A percentile compares a stretch with the other conserved stretches of the same genome.
Conservation (phyloP, 2,888 invertebrate species). For the Sabatieria punctata region DNA sequence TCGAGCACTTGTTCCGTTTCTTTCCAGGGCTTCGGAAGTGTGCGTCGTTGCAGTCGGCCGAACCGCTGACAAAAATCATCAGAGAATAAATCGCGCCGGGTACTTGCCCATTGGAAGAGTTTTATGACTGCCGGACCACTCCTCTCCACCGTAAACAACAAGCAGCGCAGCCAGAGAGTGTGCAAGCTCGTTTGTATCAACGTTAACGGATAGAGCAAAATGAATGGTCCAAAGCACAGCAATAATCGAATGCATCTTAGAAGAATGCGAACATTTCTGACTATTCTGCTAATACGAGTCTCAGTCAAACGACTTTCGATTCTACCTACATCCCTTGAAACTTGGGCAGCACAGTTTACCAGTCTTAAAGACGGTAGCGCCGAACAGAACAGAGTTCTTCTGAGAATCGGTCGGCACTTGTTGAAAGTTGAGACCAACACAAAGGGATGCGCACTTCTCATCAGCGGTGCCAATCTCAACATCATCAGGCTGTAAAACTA, state of each 20-base stretch:
- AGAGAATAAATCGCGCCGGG: conserved; percentile 38
- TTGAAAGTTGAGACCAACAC: too few species aligned
- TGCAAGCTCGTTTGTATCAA: conserved; percentile 10
- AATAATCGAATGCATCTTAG: conserved; percentile 9
- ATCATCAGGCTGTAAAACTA: too few species aligned
- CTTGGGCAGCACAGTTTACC: too few species aligned
- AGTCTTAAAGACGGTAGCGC: too few species aligned
- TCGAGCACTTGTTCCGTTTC: conserved; percentile 32
- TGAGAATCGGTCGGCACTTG: too few species aligned
- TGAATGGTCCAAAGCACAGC: conserved; percentile 19
- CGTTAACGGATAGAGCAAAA: conserved; percentile 20
- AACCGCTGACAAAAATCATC: conserved; percentile 35
- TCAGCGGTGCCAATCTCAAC: too few species aligned
- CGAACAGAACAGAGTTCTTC: too few species aligned
- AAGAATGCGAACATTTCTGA: not conserved
- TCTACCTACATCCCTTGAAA: too few species aligned
- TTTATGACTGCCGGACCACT: conserved; percentile 41
- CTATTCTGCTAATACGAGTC: not conserved
- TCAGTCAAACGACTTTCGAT: too few species aligned
- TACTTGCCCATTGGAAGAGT: conserved; percentile 41
- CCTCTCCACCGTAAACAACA: conserved; percentile 29
- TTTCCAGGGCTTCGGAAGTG: conserved; percentile 33
- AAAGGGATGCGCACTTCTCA: too few species aligned
- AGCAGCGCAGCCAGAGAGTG: conserved; percentile 17
- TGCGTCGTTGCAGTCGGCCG: conserved; percentile 31